Evolutionary conservation across 2,888 invertebrate species (phyloP), one percentile per base, ranked within the genome.

Genomic region (Zele albiditarsus): DNA sequence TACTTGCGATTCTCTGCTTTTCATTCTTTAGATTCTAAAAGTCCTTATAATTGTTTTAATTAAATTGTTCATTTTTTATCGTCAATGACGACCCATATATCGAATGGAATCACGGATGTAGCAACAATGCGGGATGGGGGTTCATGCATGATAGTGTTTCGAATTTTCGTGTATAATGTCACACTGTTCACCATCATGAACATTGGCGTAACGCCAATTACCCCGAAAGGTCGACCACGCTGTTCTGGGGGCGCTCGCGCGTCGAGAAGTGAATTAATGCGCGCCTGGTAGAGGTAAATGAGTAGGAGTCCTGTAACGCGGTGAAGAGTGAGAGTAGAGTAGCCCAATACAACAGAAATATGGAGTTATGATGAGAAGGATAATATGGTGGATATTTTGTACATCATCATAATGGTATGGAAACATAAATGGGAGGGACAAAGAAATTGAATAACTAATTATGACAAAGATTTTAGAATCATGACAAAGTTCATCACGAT

Each of bases 171-270:
- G 42, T 57, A 73, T 23, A 46, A 46, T 28, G 38, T 68, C 20
- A 70, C 60, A 33, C 46, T 42, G 25, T 71, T 49, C 71, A 74
- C 49, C 76, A 77, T 80, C 80, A 80, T 83, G 83, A 84, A 84
- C 81, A 82, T 80, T 83, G 79, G 80, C 80, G 82, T 82, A 81
- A 82, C 80, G 83, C 83, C 84, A 85, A 85, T 85, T 85, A 85
- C 23, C 81, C 82, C 80, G 79, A 83, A 82, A 83, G 84, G 82
- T 80, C 80, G 80, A 83, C 82, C 83, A 78, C 82, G 81, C 82
- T 84, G 84, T 84, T 85, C 83, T 84, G 81, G 81, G 53, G 79
- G 80, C 73, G 73, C 74, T 80, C 77, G 78, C 80, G 82, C 80
- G 79, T 53, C 78, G 81, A 82, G 81, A 84, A 83, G 81, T 83